Conservation (phyloP, 2,113 vertebrate genomes). For the Parotia lawesii region DNA sequence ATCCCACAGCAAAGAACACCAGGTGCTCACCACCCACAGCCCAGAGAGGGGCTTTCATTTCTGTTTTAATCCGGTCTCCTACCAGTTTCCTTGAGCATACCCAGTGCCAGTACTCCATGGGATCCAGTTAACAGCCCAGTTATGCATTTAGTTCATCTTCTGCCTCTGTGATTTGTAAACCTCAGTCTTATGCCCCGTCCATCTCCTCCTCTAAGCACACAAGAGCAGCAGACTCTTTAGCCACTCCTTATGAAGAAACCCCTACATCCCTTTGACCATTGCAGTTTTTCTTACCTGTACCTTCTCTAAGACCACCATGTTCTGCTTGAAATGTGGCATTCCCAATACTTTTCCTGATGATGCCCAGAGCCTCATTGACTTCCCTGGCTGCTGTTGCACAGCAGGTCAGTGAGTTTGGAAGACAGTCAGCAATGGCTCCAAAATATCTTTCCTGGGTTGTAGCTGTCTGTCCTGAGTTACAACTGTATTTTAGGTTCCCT, state of each 20-base stretch:
- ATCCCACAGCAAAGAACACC: neutral
- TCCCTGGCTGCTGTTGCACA: neutral
- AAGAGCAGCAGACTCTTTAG: neutral
- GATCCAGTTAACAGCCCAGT: neutral
- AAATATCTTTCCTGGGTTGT: neutral
- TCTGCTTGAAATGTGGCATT: neutral
- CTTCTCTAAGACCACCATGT: neutral
- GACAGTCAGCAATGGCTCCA: neutral
- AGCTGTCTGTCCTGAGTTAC: neutral
- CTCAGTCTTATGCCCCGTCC: neutral
- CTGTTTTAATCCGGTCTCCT: neutral
- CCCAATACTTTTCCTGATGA: neutral
- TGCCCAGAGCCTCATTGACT: neutral
- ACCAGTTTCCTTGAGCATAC: neutral
- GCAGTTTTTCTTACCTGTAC: neutral
- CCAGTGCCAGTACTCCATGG: neutral
- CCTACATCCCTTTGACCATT: rapidly evolving
- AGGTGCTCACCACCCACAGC: neutral
- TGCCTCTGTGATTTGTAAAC: neutral
- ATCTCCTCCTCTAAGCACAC: neutral
- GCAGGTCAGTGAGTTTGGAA: neutral
- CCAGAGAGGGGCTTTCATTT: neutral
- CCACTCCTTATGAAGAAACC: neutral
- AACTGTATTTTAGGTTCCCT: neutral
- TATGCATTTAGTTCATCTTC: neutral